A percentile compares a stretch with the other conserved stretches of the same genome.
These are phyloP conservation scores for Propithecus perrieri DNA, from an alignment of 2,797 vertebrate species.

Conservation along the genomic window DNA sequence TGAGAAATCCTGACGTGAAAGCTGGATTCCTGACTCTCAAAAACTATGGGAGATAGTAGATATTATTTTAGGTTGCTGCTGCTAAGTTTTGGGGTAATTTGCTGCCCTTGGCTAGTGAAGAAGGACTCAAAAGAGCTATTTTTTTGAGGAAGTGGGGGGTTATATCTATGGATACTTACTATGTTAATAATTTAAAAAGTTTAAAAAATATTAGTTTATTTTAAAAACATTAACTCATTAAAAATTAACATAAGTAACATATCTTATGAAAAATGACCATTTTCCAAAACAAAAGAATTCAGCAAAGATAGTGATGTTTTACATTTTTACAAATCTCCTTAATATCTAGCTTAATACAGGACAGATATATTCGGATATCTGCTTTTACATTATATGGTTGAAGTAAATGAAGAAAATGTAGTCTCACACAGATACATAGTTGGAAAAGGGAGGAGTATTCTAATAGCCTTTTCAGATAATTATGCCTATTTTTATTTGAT, in stretches of 20 bases:
- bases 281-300: not conserved
- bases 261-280: slow-evolving; percentile 16
- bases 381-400: not conserved
- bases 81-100: not conserved
- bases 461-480: not conserved
- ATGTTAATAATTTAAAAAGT: not conserved
- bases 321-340: not conserved
- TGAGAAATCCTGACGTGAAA: not conserved
- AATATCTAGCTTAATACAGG: not conserved
- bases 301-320: not conserved
- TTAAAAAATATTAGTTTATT: not conserved
- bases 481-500: slow-evolving; percentile 26
- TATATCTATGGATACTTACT: not conserved
- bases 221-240: not conserved
- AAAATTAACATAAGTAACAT: not conserved
- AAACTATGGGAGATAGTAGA: not conserved
- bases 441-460: not conserved
- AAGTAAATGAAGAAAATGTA: not conserved
- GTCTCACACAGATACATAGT: not conserved
- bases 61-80: not conserved
- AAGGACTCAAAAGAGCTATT: not conserved
- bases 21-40: not conserved
- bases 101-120: not conserved
- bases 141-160: not conserved
- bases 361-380: not conserved